A percentile compares a stretch with the other conserved stretches of the same genome.
phyloP scores from a whole-genome alignment of 2,113 vertebrate genomes.

The Tonatia bakeri region DNA sequence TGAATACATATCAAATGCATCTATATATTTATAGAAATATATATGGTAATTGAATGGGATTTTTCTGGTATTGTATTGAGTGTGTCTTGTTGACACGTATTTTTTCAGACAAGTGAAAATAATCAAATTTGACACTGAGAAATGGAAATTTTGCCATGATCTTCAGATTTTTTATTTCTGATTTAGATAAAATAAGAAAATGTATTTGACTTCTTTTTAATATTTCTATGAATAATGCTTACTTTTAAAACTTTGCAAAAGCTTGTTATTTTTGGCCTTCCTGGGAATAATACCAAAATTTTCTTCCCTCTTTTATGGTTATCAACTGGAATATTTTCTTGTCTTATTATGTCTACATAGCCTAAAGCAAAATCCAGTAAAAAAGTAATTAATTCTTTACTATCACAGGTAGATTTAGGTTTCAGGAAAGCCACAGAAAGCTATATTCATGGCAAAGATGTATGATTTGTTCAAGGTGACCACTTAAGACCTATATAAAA shows the following conservation, averaged over 20 bases:
- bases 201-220: background rate
- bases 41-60: background rate
- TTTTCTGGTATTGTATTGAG: background rate
- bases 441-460: background rate
- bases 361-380: background rate
- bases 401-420: background rate
- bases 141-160: background rate
- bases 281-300: background rate
- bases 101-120: background rate
- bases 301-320: background rate
- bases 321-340: background rate
- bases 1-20: background rate
- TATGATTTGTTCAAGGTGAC: background rate
- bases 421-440: background rate
- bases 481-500: background rate
- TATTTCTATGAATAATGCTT: background rate
- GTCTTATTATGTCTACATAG: background rate
- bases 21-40: no score
- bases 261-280: background rate
- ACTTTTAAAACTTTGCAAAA: background rate
- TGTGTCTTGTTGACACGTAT: background rate
- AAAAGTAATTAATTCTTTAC: background rate
- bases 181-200: background rate
- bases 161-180: background rate
- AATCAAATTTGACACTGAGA: background rate